Percentiles rank a stretch among this genome's conserved stretches.
These are phyloP conservation scores for Drosophila parabipectinata DNA, from an alignment of 1,140 invertebrate genomes.

Conservation along the genomic window DNA sequence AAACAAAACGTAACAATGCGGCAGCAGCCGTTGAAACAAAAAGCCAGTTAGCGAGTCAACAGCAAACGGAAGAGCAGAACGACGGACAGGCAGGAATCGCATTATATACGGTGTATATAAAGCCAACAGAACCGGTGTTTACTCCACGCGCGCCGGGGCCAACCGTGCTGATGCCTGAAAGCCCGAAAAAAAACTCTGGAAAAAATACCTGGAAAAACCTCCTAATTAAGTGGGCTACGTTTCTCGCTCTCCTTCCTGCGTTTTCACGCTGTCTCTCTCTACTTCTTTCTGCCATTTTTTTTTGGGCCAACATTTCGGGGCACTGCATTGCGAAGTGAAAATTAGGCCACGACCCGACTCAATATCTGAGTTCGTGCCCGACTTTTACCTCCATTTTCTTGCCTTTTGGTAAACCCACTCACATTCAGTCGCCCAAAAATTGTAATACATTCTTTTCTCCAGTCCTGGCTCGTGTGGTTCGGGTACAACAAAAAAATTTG, in stretches of 20 bases:
- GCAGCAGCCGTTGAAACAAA: constrained; percentile 24
- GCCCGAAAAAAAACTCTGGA: constrained; percentile 9
- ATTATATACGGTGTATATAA: constrained; percentile 37
- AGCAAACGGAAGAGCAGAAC: constrained; percentile 20
- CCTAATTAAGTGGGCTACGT: constrained; percentile 68
- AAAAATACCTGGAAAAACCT: constrained; percentile 44
- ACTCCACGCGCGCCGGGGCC: constrained; percentile 14
- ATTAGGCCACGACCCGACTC: constrained; percentile 51
- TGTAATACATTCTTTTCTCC: constrained; percentile 45
- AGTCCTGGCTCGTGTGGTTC: constrained; percentile 20
- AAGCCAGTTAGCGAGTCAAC: constrained; percentile 43
- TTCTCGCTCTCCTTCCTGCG: background rate
- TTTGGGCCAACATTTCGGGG: constrained; percentile 28
- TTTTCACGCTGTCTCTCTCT: background rate
- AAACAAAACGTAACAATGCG: constrained; percentile 30
- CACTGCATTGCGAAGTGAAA: constrained; percentile 41
- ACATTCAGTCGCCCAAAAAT: constrained; percentile 16
- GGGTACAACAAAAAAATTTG: constrained; percentile 50
- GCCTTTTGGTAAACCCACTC: constrained; percentile 7
- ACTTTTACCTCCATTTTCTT: constrained; percentile 36
- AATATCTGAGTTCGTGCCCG: constrained; percentile 21
- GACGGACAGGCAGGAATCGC: constrained; percentile 29
- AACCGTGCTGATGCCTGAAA: constrained; percentile 43
- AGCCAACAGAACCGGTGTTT: constrained; percentile 36
- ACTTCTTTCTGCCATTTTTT: constrained; percentile 8